phyloP scores from a whole-genome alignment of 1,140 invertebrate genomes.

The Megalonaias nervosa region DNA sequence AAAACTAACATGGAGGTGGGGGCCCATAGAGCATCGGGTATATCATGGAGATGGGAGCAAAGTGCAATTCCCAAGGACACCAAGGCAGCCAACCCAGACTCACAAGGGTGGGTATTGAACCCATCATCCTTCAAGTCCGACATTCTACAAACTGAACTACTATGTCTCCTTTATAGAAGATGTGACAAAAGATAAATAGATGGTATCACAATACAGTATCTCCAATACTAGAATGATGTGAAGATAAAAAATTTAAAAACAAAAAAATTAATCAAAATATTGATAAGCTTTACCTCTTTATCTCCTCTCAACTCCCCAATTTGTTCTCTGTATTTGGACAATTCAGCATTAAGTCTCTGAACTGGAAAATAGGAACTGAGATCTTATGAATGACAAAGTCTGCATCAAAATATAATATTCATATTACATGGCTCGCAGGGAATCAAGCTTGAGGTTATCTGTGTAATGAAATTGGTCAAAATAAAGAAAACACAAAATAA shows the following conservation, averaged over 20 bases:
- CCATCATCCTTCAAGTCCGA: not conserved
- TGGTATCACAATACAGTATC: not conserved
- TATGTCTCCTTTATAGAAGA: not conserved
- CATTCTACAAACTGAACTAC: not conserved
- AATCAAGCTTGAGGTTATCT: too few species aligned
- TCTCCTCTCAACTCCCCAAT: conserved; percentile 4
- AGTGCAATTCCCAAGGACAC: too few species aligned
- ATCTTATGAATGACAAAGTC: not conserved
- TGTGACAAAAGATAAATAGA: not conserved
- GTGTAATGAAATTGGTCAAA: too few species aligned
- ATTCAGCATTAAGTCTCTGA: conserved; percentile 19
- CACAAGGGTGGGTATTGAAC: not conserved
- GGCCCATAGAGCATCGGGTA: too few species aligned
- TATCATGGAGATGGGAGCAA: too few species aligned
- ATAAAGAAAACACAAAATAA: too few species aligned
- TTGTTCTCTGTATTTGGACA: conserved; percentile 24
- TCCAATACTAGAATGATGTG: not conserved
- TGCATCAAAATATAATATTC: too few species aligned
- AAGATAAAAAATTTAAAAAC: not conserved
- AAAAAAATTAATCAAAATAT: too few species aligned
- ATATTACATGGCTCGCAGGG: too few species aligned
- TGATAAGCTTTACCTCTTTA: conserved; percentile 2
- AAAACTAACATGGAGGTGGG: too few species aligned
- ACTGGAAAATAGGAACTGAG: conserved; percentile 5
- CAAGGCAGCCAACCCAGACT: too few species aligned